Conservation (phyloP, 1,140 invertebrate species). For the Maconellicoccus hirsutus region DNA sequence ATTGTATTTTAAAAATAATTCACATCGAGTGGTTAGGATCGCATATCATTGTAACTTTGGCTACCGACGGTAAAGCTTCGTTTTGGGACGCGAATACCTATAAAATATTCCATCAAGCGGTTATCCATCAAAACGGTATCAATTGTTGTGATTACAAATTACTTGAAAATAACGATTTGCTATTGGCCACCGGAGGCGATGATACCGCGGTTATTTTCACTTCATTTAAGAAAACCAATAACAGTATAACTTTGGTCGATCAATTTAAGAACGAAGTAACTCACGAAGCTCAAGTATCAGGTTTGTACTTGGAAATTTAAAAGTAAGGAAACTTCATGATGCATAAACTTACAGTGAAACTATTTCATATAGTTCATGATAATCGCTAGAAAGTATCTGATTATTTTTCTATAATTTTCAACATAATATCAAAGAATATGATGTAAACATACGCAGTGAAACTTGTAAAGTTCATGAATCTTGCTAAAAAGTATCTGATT, state of each 20-base stretch:
- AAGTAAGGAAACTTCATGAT: background rate
- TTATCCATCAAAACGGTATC: constrained; percentile 56
- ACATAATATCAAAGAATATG: background rate
- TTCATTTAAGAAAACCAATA: background rate
- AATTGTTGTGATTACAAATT: constrained; percentile 38
- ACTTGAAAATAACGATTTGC: constrained; percentile 17
- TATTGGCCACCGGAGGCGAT: constrained; percentile 26
- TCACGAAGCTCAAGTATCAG: constrained; percentile 13
- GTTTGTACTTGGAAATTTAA: background rate
- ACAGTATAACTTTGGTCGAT: background rate
- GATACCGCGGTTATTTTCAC: constrained; percentile 4
- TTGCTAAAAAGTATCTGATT: constrained; percentile 18
- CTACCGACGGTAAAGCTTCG: constrained; percentile 49
- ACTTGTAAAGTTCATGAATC: background rate
- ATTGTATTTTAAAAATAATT: constrained; percentile 48
- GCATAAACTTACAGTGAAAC: background rate
- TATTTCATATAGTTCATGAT: background rate
- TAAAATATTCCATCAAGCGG: constrained; percentile 13
- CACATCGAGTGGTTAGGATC: constrained; percentile 34
- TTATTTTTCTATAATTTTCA: background rate
- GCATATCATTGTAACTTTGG: constrained; percentile 44
- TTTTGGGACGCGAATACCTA: constrained; percentile 42
- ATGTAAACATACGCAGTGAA: background rate
- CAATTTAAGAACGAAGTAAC: background rate
- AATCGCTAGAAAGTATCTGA: constrained; percentile 17